A percentile compares a stretch with the other conserved stretches of the same genome.
phyloP scores from a whole-genome alignment of 2,113 vertebrate species.

The Loxodonta africana region DNA sequence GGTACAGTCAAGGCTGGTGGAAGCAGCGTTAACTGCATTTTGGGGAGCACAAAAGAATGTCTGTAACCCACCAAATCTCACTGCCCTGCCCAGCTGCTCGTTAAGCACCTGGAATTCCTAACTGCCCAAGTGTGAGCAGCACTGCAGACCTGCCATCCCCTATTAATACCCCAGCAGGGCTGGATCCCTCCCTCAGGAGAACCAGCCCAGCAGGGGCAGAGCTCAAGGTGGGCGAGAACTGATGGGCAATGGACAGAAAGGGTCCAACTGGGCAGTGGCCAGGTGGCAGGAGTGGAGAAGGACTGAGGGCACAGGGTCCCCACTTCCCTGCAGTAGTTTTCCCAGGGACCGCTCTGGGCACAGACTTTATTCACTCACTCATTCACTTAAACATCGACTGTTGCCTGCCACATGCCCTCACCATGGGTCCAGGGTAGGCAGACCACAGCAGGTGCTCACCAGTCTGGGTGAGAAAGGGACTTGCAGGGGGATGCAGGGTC shows the following conservation, averaged over 20 bases:
- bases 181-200: background rate
- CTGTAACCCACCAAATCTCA: background rate
- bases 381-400: background rate
- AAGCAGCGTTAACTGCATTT: background rate
- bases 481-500: background rate
- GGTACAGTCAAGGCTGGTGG: background rate
- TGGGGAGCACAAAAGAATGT: background rate
- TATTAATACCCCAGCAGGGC: background rate
- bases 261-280: background rate
- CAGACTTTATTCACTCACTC: background rate
- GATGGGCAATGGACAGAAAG: background rate
- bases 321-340: background rate
- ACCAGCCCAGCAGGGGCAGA: background rate
- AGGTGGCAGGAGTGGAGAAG: background rate
- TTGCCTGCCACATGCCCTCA: background rate
- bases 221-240: fast-evolving
- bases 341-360: background rate
- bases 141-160: background rate
- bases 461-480: background rate
- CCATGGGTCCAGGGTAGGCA: background rate
- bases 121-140: background rate
- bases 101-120: background rate
- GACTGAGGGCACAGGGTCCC: background rate
- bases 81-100: background rate
- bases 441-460: background rate